Base-by-base conservation (phyloP, 2,888 invertebrate species). In the Eupeodes latifasciatus region DNA sequence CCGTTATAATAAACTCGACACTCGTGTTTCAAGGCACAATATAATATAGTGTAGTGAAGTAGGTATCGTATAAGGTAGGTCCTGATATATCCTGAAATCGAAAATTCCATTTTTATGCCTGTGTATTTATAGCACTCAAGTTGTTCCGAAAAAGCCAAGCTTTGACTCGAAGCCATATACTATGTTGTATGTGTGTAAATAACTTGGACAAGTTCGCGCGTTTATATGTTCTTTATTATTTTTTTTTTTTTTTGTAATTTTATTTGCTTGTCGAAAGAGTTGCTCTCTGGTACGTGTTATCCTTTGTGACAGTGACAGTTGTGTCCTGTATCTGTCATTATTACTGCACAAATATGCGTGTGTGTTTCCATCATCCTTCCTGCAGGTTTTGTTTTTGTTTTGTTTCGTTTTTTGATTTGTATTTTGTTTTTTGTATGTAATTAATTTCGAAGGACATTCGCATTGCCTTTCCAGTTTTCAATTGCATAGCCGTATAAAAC, bases 381-480 rank as follows among this genome's bases (percentile, higher is more conserved):
- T 71, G 53, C 36, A 12, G 40, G 27, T 27, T 27, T 27, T 27
- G 27, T 27, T 27, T 27, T 27, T 27, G 27, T 27, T 27, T 27
- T 1, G 2, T 27, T 27, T 27, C 16, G n/a, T n/a, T 61, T 69
- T n/a, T 34, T 49, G 66, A 19, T 27, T 27, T 27, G 51, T 64
- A 27, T 47, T 71, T 34, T 59, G 27, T 27, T 27, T 2, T 72
- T 72, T 62, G 47, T 61, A 64, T 79, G 62, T 72, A 86, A 83
- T 86, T 86, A 83, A 79, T 83, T 86, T 71, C 83, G 75, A 79
- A 83, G 83, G 86, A 86, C 83, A 86, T 79, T 86, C 75, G 69
- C 44, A 40, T 80, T 79, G 34, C 61, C 11, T 49, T 77, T 36
- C 12, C 55, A 19, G 71, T 71, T 55, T 40, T 44, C 53, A 71